A percentile compares a stretch with the other conserved stretches of the same genome.
phyloP scores from a whole-genome alignment of 2,888 invertebrate genomes.

The Cepaea hortensis region DNA sequence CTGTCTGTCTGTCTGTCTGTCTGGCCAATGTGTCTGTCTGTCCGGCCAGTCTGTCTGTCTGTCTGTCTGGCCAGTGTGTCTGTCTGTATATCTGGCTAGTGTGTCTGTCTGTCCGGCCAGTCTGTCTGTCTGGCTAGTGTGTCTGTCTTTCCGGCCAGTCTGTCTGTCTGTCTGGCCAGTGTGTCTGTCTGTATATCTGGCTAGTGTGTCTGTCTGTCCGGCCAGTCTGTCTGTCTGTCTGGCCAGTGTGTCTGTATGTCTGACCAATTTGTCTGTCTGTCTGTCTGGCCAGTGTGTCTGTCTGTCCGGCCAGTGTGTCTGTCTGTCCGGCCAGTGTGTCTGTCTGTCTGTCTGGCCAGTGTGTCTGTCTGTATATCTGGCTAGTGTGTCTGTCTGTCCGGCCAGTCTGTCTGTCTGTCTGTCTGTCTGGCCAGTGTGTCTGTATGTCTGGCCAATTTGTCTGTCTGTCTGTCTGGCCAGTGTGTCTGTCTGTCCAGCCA shows the following conservation, averaged over 20 bases:
- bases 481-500: not conserved
- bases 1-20: too few species aligned
- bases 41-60: not conserved
- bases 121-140: not conserved
- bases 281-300: too few species aligned
- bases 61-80: not conserved
- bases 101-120: too few species aligned
- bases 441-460: not conserved
- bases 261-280: too few species aligned
- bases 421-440: not conserved
- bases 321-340: not conserved
- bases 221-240: not conserved
- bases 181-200: too few species aligned
- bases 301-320: not conserved
- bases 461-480: not conserved
- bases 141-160: too few species aligned
- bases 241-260: not conserved
- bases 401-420: not conserved
- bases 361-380: not conserved
- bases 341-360: not conserved
- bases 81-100: too few species aligned
- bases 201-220: not conserved
- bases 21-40: not conserved
- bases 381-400: not conserved
- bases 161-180: too few species aligned